Percentiles rank a stretch among this genome's conserved stretches.
These are phyloP conservation scores for Cotesia typhae DNA, from an alignment of 1,140 invertebrate species.

Conservation along the genomic window DNA sequence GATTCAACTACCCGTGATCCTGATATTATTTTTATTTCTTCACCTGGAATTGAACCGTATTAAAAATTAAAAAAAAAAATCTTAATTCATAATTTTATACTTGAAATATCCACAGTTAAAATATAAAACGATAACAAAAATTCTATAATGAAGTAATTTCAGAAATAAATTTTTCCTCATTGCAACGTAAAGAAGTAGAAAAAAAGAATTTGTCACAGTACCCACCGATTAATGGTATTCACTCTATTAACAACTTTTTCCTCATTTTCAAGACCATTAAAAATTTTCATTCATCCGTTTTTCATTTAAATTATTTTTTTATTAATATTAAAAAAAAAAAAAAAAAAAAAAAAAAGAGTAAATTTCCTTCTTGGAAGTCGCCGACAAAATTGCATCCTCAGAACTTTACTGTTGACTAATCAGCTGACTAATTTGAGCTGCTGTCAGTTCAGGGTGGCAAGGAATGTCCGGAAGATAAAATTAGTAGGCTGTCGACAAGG, in stretches of 20 bases:
- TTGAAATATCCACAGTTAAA: too few species aligned
- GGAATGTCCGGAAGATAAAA: conserved; percentile 36
- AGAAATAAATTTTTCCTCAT: too few species aligned
- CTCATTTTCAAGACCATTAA: conserved; percentile 11
- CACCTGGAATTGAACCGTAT: too few species aligned
- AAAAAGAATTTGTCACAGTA: too few species aligned
- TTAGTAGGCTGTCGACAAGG: conserved; percentile 34
- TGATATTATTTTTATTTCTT: too few species aligned
- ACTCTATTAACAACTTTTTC: neutral
- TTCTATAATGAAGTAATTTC: too few species aligned
- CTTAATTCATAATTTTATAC: too few species aligned
- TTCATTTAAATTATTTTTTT: conserved; percentile 3
- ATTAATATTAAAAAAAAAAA: neutral
- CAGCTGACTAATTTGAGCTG: conserved; percentile 41
- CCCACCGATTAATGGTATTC: neutral
- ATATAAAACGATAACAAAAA: too few species aligned
- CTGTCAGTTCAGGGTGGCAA: conserved; percentile 35
- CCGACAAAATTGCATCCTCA: conserved; percentile 29
- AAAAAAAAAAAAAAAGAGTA: too few species aligned
- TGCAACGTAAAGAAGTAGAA: too few species aligned
- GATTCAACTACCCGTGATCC: too few species aligned
- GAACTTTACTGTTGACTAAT: conserved; percentile 40
- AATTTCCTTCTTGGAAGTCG: conserved; percentile 10
- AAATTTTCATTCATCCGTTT: conserved; percentile 10
- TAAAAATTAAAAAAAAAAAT: too few species aligned